A percentile compares a stretch with the other conserved stretches of the same genome.
phyloP scores from a whole-genome alignment of 30 jellyfish, hydroid and myxozoan genomes.

The Haliclystus octoradiatus region DNA sequence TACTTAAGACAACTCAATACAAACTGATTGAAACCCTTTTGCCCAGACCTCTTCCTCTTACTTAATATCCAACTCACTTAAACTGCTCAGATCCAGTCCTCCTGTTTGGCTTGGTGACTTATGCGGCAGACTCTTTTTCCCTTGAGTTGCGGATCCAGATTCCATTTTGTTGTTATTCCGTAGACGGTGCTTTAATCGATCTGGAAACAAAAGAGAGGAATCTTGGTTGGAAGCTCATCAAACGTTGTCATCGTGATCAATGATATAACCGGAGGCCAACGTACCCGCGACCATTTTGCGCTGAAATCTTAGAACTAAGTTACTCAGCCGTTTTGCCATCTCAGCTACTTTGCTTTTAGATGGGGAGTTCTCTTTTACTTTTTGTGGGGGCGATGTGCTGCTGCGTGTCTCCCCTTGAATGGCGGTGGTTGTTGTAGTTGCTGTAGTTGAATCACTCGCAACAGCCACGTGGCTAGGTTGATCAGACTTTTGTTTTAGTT shows the following conservation, averaged over 20 bases:
- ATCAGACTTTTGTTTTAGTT: no score
- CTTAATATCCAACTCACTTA: slow-evolving; percentile 48
- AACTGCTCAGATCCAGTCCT: slow-evolving; percentile 30
- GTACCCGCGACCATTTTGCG: slow-evolving; percentile 78
- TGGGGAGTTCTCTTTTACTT: neutral
- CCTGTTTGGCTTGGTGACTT: slow-evolving; percentile 8
- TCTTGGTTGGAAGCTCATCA: neutral
- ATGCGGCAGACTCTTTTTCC: slow-evolving; percentile 7
- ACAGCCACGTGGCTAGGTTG: neutral
- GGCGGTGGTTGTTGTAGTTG: neutral
- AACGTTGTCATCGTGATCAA: no score
- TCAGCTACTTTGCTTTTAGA: slow-evolving; percentile 83
- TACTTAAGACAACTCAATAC: no score
- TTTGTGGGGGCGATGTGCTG: no score
- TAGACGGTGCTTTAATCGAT: slow-evolving; percentile 23
- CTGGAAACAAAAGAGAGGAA: neutral
- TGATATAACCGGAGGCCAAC: no score
- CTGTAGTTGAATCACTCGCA: neutral
- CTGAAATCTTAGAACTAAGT: slow-evolving; percentile 72
- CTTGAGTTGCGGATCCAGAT: slow-evolving; percentile 15
- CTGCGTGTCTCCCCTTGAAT: neutral
- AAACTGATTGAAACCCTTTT: no score
- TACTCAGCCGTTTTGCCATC: slow-evolving; percentile 85
- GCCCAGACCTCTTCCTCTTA: no score
- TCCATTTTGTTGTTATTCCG: slow-evolving; percentile 24